Percentiles rank a stretch among this genome's conserved stretches.
phyloP scores from a whole-genome alignment of 2,113 vertebrate species.

The rat (Rattus norvegicus) region GRCr8 NC_086033.1:97017001-97017500 shows the following conservation, averaged over 20 bases:
- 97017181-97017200: background rate
- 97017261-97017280: background rate
- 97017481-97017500: background rate
- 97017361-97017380: background rate
- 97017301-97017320: fast-evolving
- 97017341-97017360: background rate
- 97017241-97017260: background rate
- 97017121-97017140: background rate
- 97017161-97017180: background rate
- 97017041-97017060: background rate
- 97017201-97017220: background rate
- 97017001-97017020: background rate
- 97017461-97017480: background rate
- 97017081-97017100: background rate
- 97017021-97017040: background rate
- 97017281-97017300: background rate
- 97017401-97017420: background rate
- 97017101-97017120: background rate
- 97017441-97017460: background rate
- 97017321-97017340: background rate
- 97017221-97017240: background rate
- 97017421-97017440: background rate
- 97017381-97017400: background rate
- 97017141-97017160: background rate
- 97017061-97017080: background rate